Conservation (phyloP, 2,797 vertebrate species). For the Eupleurogrammus muticus region DNA sequence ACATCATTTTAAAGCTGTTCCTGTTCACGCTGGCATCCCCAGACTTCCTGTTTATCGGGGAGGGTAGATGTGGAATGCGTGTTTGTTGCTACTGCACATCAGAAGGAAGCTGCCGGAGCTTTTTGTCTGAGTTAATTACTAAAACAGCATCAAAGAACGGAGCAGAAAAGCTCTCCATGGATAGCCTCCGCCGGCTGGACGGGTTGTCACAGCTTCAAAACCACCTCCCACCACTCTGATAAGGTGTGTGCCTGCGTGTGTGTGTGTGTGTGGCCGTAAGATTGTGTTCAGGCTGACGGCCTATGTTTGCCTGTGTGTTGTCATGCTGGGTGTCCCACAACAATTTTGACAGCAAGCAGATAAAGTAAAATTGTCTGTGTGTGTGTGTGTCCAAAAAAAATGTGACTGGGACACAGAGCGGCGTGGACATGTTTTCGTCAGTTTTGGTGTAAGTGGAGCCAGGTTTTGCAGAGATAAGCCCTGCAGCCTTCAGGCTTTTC, state of each 20-base stretch:
- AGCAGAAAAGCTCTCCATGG: slow-evolving; percentile 55
- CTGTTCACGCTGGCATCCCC: slow-evolving; percentile 34
- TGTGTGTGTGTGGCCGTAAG: slow-evolving; percentile 18
- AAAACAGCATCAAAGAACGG: slow-evolving; percentile 68
- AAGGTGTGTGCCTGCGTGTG: slow-evolving; percentile 29
- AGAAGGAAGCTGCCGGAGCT: slow-evolving; percentile 56
- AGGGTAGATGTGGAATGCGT: slow-evolving; percentile 53
- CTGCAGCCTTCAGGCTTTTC: slow-evolving; percentile 9
- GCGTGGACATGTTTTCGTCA: slow-evolving; percentile 21
- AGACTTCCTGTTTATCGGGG: slow-evolving; percentile 56
- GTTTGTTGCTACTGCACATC: slow-evolving; percentile 51
- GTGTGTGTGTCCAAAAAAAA: slow-evolving; percentile 31
- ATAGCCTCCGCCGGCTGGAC: slow-evolving; percentile 55
- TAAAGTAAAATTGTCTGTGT: slow-evolving; percentile 54
- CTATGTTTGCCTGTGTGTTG: slow-evolving; percentile 42
- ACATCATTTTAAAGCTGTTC: slow-evolving; percentile 30
- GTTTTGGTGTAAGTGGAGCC: slow-evolving; percentile 16
- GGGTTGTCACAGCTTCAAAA: slow-evolving; percentile 64
- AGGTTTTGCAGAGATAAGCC: slow-evolving; percentile 33
- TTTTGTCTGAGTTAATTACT: slow-evolving; percentile 76
- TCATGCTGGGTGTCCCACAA: slow-evolving; percentile 57
- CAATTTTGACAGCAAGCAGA: slow-evolving; percentile 66
- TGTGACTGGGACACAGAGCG: slow-evolving; percentile 32
- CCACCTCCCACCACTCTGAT: slow-evolving; percentile 43
- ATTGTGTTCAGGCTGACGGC: slow-evolving; percentile 34